These are phyloP conservation scores for Paracanthobrama guichenoti DNA, from an alignment of 2,113 vertebrate genomes.

Conservation along the genomic window DNA sequence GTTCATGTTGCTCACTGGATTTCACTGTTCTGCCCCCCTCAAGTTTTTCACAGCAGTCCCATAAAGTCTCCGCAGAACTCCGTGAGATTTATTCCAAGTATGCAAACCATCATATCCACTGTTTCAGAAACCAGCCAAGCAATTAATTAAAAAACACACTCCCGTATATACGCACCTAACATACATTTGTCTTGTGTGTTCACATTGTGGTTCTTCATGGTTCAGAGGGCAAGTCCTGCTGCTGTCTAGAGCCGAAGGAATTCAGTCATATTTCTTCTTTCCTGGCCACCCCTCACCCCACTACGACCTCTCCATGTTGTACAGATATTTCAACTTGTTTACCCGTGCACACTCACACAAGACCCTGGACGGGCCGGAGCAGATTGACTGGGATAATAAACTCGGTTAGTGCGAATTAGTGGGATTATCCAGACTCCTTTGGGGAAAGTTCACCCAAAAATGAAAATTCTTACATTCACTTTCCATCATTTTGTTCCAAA, in stretches of 20 bases:
- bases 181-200: conserved; percentile 38
- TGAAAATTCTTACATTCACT: neutral
- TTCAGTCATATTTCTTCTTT: conserved; percentile 2
- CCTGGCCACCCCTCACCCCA: conserved; percentile 8
- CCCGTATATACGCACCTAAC: conserved; percentile 17
- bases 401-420: neutral
- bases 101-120: conserved; percentile 45
- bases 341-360: neutral
- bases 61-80: conserved; percentile 13
- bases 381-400: conserved; percentile 21
- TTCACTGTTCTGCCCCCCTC: conserved; percentile 32
- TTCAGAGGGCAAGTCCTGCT: conserved; percentile 27
- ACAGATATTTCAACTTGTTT: conserved; percentile 21
- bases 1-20: conserved; percentile 39
- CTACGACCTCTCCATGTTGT: neutral
- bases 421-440: neutral
- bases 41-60: conserved; percentile 23
- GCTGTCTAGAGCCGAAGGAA: conserved; percentile 16
- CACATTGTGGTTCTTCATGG: conserved; percentile 29
- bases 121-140: conserved; percentile 31
- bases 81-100: conserved; percentile 13
- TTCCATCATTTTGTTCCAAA: neutral
- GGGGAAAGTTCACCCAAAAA: neutral
- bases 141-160: conserved; percentile 22
- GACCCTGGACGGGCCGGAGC: neutral